Conservation (phyloP, 1,140 invertebrate genomes). For the Danaus plexippus region DNA sequence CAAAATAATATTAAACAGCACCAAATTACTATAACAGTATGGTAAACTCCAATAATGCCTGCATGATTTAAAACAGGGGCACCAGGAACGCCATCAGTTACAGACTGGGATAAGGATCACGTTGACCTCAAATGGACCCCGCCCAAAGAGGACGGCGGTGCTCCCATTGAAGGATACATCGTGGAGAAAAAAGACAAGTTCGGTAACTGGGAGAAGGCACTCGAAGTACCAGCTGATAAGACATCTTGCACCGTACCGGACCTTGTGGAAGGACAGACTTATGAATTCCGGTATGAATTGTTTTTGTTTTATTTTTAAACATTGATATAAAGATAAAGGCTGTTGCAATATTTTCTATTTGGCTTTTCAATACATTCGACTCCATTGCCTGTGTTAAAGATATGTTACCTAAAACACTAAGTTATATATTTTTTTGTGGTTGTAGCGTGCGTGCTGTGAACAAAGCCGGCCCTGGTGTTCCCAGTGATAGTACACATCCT, state of each 20-base stretch:
- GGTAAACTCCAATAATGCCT: too few relatives aligned
- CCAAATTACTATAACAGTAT: too few relatives aligned
- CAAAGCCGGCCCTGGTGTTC: slow-evolving; percentile 93
- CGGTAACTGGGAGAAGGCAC: slow-evolving; percentile 93
- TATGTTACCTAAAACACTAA: too few relatives aligned
- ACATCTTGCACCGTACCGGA: slow-evolving; percentile 90
- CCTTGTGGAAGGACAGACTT: slow-evolving; percentile 88
- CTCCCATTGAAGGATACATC: slow-evolving; percentile 89
- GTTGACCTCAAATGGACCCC: slow-evolving; percentile 91
- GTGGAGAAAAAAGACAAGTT: slow-evolving; percentile 96
- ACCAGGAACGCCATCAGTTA: slow-evolving; percentile 90
- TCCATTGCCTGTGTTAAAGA: too few relatives aligned
- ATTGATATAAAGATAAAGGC: not conserved
- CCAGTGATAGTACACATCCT: slow-evolving; percentile 88
- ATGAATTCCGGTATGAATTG: slow-evolving; percentile 56
- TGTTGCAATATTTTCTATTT: not conserved
- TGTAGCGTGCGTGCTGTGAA: slow-evolving; percentile 94
- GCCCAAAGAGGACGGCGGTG: slow-evolving; percentile 86
- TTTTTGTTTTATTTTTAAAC: not conserved
- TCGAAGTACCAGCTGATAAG: slow-evolving; percentile 84
- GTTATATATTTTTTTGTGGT: slow-evolving; percentile 4
- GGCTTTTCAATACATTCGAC: not conserved
- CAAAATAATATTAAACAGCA: too few relatives aligned
- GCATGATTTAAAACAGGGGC: slow-evolving; percentile 65
- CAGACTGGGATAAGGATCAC: slow-evolving; percentile 97